Base-by-base conservation (phyloP, 2,113 vertebrate species). In the Syrmaticus mikado region DNA sequence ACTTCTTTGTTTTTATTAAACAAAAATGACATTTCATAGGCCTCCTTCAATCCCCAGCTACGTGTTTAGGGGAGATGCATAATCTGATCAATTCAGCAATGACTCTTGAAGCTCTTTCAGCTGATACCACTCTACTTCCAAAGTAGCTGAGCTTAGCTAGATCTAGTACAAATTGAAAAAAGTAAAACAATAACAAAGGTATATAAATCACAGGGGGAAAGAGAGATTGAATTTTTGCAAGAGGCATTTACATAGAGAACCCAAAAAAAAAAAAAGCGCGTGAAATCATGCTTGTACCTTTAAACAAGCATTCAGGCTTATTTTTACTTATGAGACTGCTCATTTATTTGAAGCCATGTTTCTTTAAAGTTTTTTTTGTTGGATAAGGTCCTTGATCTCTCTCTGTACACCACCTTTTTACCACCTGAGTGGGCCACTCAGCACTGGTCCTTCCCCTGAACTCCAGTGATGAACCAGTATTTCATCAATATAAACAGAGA, bases 231-330 rank as follows among this genome's bases (percentile, higher is more conserved):
- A 11, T 41, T 76, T 81, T 72, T 89, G 32, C 18, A 34, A 48
- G 16, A 85, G 48, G 13, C 16, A 27, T 50, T 79, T 82, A 7
- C 27, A 50, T 1, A 53, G 16, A 60, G 10, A 80, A 18, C 30
- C 38, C 55, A 6, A 17, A 70, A 12, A 18, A 82, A 53, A 6
- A 40, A 9, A 58, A 41, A 60, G 61, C 4, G 2, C 3, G 27
- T 8, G 8, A 13, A 60, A 36, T 2, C 1, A 2, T 0, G 2
- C 13, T 48, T 64, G 8, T 48, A 32, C 9, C 34, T 16, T 16
- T 27, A 32, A 36, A 8, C 9, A 45, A 46, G 6, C 3, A 8
- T 32, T 38, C 27, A 1, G 2, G 19, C 9, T 21, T 36, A 3
- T 14, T 58, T 78, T 41, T 57, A 72, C 12, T 4, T 20, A 3